A percentile compares a stretch with the other conserved stretches of the same genome.
Conservation (phyloP, 2,797 vertebrate species). For the Loriculus beryllinus region DNA sequence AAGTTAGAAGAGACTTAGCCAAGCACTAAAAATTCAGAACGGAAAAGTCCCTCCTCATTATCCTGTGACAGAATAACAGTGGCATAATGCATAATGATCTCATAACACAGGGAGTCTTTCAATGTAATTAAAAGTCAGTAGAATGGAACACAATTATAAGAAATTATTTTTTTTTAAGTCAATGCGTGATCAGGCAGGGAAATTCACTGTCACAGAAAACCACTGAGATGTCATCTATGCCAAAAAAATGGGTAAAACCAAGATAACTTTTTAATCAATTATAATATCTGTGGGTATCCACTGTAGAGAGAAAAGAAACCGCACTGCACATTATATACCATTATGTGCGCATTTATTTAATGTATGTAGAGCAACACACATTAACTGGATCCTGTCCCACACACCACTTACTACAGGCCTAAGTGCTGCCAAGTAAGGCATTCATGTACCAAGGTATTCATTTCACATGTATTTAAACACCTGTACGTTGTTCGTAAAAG, state of each 20-base stretch:
- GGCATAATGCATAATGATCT: constrained; percentile 7
- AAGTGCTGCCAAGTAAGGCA: background rate
- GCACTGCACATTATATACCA: background rate
- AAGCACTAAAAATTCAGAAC: constrained; percentile 18
- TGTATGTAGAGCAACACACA: background rate
- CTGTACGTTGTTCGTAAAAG: background rate
- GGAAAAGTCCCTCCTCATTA: constrained; percentile 23
- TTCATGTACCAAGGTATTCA: background rate
- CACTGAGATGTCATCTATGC: background rate
- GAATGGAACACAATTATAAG: constrained; percentile 34
- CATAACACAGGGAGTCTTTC: constrained; percentile 1
- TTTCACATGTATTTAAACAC: background rate
- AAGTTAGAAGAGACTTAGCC: background rate
- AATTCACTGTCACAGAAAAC: background rate
- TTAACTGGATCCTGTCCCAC: background rate
- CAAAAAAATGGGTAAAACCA: background rate
- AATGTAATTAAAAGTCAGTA: constrained; percentile 46
- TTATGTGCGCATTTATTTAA: background rate
- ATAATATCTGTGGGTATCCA: background rate
- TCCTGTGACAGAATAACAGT: background rate
- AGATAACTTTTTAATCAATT: background rate
- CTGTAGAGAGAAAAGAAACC: background rate
- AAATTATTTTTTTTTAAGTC: background rate
- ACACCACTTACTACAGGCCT: background rate
- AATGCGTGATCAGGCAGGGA: background rate